These are phyloP conservation scores for Dasysyrphus albostriatus DNA, from an alignment of 2,888 invertebrate species.

Conservation along the genomic window DNA sequence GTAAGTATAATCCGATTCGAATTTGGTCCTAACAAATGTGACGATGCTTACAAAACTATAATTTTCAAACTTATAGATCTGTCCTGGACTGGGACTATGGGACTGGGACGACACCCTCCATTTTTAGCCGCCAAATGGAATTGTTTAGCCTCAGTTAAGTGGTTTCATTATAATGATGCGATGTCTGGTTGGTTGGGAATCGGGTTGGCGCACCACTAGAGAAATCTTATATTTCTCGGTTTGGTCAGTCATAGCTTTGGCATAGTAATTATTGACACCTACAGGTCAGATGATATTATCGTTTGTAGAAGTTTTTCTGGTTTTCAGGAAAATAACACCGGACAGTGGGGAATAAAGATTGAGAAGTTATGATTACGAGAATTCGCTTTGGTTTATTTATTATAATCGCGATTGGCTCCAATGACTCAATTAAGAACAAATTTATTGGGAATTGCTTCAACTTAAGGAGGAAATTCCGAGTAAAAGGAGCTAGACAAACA, in stretches of 20 bases:
- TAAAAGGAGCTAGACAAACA: background rate
- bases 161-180: constrained; percentile 60
- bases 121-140: constrained; percentile 27
- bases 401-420: constrained; percentile 1
- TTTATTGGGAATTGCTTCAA: constrained; percentile 39
- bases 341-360: constrained; percentile 43
- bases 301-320: constrained; percentile 30
- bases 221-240: constrained; percentile 22
- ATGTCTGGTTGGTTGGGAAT: constrained; percentile 28
- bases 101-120: background rate
- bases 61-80: constrained; percentile 5
- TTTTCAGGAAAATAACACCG: constrained; percentile 13
- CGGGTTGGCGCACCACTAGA: background rate
- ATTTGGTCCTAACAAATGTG: constrained; percentile 55
- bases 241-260: background rate
- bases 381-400: constrained; percentile 7
- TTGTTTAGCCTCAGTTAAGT: constrained; percentile 67
- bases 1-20: constrained; percentile 54
- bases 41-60: constrained; percentile 17
- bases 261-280: constrained; percentile 52
- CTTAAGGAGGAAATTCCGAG: background rate
- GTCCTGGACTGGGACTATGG: background rate
- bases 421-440: constrained; percentile 58
- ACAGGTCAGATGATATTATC: constrained; percentile 64
- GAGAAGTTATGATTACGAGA: constrained; percentile 46